Conservation (phyloP, 2,113 vertebrate species). For the Anser cygnoides region DNA sequence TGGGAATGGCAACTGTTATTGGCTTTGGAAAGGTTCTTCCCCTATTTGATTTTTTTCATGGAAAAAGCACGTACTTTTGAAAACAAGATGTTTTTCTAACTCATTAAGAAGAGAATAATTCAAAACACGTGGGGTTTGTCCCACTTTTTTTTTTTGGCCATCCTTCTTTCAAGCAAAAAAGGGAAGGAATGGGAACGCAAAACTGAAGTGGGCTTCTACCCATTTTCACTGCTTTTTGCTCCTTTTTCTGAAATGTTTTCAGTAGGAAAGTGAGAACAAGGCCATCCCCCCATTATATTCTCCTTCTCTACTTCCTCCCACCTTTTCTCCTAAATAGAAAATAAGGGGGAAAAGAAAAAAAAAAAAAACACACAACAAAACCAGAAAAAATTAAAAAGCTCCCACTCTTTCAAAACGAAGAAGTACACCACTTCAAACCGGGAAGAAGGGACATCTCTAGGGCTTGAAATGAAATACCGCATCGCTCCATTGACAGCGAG, state of each 20-base stretch:
- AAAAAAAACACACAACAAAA: not conserved
- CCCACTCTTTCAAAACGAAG: conserved; percentile 8
- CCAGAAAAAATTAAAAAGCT: conserved; percentile 16
- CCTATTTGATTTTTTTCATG: not conserved
- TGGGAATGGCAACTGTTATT: not conserved
- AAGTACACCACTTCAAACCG: conserved; percentile 38
- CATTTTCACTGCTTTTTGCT: conserved; percentile 55
- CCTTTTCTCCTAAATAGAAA: conserved; percentile 56
- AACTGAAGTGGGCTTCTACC: conserved; percentile 65
- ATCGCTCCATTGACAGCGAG: not conserved
- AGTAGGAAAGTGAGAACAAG: conserved; percentile 72
- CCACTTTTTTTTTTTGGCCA: conserved; percentile 65
- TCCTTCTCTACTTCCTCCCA: conserved; percentile 54
- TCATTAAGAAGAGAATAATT: conserved; percentile 66
- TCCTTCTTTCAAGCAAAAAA: conserved; percentile 45
- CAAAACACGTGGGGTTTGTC: conserved; percentile 62
- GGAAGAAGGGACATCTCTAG: not conserved
- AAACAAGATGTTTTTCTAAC: conserved; percentile 25
- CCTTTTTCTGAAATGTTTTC: conserved; percentile 61
- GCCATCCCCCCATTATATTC: conserved; percentile 71
- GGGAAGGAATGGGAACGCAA: conserved; percentile 32
- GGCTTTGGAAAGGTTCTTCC: not conserved
- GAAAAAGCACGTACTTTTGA: not conserved
- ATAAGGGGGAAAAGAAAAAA: conserved; percentile 8
- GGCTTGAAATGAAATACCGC: not conserved